phyloP scores from a whole-genome alignment of 2,797 vertebrate species.

The Euthynnus affinis region DNA sequence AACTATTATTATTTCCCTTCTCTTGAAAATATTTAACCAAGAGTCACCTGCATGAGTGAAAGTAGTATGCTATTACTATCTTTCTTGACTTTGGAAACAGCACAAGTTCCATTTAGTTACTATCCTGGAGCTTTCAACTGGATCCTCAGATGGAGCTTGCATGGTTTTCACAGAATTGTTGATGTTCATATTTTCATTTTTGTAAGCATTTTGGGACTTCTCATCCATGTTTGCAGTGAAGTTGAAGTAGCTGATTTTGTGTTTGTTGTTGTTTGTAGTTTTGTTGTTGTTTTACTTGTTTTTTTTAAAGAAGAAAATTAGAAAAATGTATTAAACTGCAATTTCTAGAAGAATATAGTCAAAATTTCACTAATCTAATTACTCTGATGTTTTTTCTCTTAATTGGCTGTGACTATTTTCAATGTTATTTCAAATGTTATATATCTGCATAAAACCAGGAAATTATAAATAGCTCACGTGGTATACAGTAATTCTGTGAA shows the following conservation, averaged over 20 bases:
- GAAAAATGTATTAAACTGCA: not conserved
- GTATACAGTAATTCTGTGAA: slow-evolving; percentile 8
- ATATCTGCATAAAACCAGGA: not conserved
- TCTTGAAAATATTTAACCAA: not conserved
- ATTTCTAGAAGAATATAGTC: not conserved
- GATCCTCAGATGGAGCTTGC: not conserved
- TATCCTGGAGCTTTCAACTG: not conserved
- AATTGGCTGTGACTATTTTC: not conserved
- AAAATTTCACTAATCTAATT: not conserved
- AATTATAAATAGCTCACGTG: slow-evolving; percentile 4
- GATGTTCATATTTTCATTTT: no score
- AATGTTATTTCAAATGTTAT: not conserved
- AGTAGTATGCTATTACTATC: not conserved
- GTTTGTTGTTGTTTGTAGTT: not conserved
- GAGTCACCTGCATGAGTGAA: not conserved
- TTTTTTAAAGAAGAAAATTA: not conserved
- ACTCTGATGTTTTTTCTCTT: not conserved
- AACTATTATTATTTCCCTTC: not conserved
- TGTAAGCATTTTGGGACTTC: not conserved
- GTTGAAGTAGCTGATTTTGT: not conserved
- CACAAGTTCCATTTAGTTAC: no score
- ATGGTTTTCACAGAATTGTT: no score
- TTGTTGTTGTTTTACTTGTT: not conserved
- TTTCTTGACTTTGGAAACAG: not conserved
- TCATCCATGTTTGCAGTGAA: not conserved